Evolutionary conservation across 2,888 invertebrate species (phyloP), one percentile per base, ranked within the genome.

Genomic region (Cryptus viduatorius): DNA sequence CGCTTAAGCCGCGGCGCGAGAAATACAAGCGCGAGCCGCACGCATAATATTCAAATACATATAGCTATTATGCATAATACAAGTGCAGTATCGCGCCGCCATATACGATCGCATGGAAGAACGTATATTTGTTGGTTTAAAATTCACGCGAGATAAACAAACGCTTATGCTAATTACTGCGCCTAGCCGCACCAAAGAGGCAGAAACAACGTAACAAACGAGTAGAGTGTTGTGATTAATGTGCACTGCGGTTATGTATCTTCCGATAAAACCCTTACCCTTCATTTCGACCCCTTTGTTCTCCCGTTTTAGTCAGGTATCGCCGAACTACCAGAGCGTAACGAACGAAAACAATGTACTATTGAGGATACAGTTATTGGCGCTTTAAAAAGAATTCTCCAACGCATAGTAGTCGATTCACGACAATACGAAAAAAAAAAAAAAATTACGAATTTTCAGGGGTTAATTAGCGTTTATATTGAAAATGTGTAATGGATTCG

Each of bases 151-250:
- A 87, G 89, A 89, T 88, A 89, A 88, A 88, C 87, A 87, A 87
- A 87, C 87, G 88, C 87, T 90, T 89, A 89, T 88, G 88, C 86
- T 89, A 89, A 89, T 89, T 88, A 87, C 75, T 56, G 50, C 48
- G 46, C 79, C 44, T 3, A 59, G 14, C 44, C 53, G 59, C 73
- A 16, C 44, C 50, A 67, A 24, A 8, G 56, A 64, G 50, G 37
- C 48, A 59, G 50, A 24, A 71, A 76, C 69, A 83, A 64, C 44
- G 67, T 61, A 79, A 84, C 65, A 71, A 76, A 77, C 68, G 72
- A 56, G 71, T 72, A 61, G 61, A 53, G 79, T 10, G 71, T 83
- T 82, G 83, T 87, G 88, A 88, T 78, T 87, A 89, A 89, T 87
- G 87, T 82, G 73, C 85, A 59, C 46, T 82, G 67, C 71, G 79